Evolutionary conservation across 1,140 invertebrate species (phyloP).

Genomic region (Zaprionus kolodkinae): DNA sequence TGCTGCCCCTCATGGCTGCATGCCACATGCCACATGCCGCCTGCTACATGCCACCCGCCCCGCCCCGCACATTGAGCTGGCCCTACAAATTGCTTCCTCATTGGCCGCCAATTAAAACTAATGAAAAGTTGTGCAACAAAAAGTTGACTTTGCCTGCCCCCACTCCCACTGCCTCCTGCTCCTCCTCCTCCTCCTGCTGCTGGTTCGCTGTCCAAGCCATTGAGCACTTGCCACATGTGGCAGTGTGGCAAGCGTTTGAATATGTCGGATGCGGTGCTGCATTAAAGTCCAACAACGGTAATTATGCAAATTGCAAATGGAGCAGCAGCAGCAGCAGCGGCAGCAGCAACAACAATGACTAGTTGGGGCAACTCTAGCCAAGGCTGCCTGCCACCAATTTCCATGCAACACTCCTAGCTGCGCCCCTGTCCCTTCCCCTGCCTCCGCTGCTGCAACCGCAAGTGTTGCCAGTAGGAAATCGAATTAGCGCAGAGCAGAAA

Average conservation of each 20-base stretch:
- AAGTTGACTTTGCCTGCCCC: conserved; percentile 18
- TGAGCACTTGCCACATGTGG: conserved; percentile 30
- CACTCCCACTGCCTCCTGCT: neutral
- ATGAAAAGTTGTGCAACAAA: conserved; percentile 71
- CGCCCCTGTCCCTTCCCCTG: too few relatives aligned
- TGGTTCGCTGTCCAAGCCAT: neutral
- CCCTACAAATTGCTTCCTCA: conserved; percentile 81
- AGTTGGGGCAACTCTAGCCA: conserved; percentile 42
- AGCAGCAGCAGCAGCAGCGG: conserved; percentile 58
- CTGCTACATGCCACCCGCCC: conserved; percentile 7
- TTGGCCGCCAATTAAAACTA: conserved; percentile 80
- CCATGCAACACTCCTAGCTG: conserved; percentile 23
- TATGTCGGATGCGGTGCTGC: conserved; percentile 67
- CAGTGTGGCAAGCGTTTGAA: conserved; percentile 44
- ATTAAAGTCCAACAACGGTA: conserved; percentile 81
- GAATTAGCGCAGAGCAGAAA: conserved; percentile 65
- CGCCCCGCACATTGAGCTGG: conserved; percentile 3
- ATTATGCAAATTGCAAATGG: conserved; percentile 82
- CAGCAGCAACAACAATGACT: conserved; percentile 38
- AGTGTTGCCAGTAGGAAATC: conserved; percentile 79
- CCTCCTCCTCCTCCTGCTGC: neutral
- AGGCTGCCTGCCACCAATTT: conserved; percentile 23
- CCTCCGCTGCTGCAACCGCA: conserved; percentile 68
- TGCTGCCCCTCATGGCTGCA: conserved; percentile 27
- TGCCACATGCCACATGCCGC: conserved; percentile 4